Percentiles rank a stretch among this genome's conserved stretches.
Conservation (phyloP, 1,140 invertebrate genomes). For the Pemphigus obesinymphae region DNA sequence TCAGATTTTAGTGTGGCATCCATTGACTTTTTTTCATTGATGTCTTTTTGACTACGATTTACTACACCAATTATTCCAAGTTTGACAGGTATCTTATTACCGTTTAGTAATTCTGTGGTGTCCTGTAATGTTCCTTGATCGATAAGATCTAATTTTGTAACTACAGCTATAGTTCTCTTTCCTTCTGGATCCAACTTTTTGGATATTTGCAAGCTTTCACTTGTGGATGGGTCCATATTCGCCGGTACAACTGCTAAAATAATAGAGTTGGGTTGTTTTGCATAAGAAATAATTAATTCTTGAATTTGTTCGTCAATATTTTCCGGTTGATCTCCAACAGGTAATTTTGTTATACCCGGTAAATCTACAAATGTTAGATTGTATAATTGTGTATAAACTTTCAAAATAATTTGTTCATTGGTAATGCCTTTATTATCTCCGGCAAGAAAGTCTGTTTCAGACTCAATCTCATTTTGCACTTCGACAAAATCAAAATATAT, state of each 20-base stretch:
- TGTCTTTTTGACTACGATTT: conserved; percentile 54
- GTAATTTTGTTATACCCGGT: conserved; percentile 90
- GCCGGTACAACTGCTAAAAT: conserved; percentile 93
- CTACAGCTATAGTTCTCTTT: conserved; percentile 65
- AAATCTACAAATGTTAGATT: conserved; percentile 94
- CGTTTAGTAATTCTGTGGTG: conserved; percentile 67
- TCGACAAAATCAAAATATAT: conserved; percentile 64
- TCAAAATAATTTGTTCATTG: conserved; percentile 64
- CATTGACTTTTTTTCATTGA: conserved; percentile 61
- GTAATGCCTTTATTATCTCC: conserved; percentile 70
- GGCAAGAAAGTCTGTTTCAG: conserved; percentile 65
- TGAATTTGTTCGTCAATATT: conserved; percentile 40
- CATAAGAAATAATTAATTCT: conserved; percentile 95
- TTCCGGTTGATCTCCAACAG: conserved; percentile 86
- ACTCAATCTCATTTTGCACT: conserved; percentile 68
- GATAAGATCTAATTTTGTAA: conserved; percentile 77
- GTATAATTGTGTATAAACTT: conserved; percentile 70
- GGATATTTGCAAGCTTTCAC: conserved; percentile 90
- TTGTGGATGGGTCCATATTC: conserved; percentile 93
- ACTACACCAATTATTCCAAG: conserved; percentile 48
- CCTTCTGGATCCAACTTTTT: conserved; percentile 93
- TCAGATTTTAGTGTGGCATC: conserved; percentile 62
- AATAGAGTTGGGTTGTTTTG: conserved; percentile 84
- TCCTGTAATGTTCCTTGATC: conserved; percentile 74
- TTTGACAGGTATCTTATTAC: conserved; percentile 67